Evolutionary conservation across 2,888 invertebrate genomes (phyloP).

Genomic region (Ecdyonurus torrentis): DNA sequence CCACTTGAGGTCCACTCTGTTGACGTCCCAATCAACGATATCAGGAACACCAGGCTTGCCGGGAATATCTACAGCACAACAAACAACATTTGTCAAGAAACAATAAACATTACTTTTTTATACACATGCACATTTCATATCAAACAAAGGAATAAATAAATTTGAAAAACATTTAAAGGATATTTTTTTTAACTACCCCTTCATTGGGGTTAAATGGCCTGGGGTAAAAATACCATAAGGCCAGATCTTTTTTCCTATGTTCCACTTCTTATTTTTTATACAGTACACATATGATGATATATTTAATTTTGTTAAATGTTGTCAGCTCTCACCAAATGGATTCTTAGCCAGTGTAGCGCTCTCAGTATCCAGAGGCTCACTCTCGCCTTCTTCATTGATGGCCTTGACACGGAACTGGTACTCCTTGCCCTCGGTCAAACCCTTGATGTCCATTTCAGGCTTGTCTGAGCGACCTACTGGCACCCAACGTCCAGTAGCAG

Average conservation of each 20-base stretch:
- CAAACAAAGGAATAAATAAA: background rate
- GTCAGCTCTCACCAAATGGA: constrained; percentile 56
- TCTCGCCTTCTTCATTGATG: constrained; percentile 88
- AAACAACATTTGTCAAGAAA: too few species aligned
- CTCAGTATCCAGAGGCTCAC: constrained; percentile 87
- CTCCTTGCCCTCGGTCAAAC: constrained; percentile 79
- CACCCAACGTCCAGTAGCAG: constrained; percentile 80
- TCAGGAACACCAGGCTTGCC: constrained; percentile 76
- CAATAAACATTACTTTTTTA: constrained; percentile 1
- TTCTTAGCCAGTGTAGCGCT: constrained; percentile 83
- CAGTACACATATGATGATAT: too few species aligned
- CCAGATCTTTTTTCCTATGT: too few species aligned
- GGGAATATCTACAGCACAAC: constrained; percentile 52
- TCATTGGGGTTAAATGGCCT: too few species aligned
- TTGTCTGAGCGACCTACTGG: constrained; percentile 78
- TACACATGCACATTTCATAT: background rate
- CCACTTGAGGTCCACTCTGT: constrained; percentile 75
- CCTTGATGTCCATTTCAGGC: constrained; percentile 74
- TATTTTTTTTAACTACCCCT: too few species aligned
- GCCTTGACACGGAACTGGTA: constrained; percentile 90
- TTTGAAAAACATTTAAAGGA: background rate
- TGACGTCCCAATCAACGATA: constrained; percentile 77
- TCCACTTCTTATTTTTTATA: too few species aligned
- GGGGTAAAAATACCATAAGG: too few species aligned
- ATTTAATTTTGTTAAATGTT: too few species aligned